Evolutionary conservation across 2,797 vertebrate genomes (phyloP).

Genomic region (Eospalax fontanierii): DNA sequence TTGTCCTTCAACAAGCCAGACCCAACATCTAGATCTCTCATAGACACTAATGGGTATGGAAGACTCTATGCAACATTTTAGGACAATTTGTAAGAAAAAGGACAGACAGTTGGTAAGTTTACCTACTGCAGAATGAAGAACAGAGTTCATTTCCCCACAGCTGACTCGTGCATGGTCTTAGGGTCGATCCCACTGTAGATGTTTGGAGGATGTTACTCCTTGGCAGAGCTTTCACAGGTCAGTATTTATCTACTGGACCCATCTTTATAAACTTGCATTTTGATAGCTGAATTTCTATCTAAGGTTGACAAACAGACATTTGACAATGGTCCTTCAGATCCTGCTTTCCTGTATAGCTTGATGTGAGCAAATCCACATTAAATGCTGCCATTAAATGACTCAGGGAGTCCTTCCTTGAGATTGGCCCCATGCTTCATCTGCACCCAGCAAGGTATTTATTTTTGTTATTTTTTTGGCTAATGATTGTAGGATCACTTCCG

Average conservation of each 20-base stretch:
- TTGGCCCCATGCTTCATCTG: not conserved
- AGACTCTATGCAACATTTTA: conserved; percentile 72
- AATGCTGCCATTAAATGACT: not conserved
- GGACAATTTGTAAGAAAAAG: conserved; percentile 63
- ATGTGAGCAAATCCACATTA: conserved; percentile 27
- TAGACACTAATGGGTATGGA: conserved; percentile 11
- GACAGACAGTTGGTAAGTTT: not conserved
- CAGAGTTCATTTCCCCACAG: conserved; percentile 59
- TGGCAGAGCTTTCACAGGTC: conserved; percentile 76
- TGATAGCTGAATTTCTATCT: conserved; percentile 85
- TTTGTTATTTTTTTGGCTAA: not conserved
- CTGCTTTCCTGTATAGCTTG: conserved; percentile 78
- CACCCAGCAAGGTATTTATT: not conserved
- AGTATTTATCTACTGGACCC: conserved; percentile 85
- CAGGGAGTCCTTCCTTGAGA: not conserved
- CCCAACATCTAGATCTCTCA: conserved; percentile 38
- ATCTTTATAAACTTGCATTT: conserved; percentile 81
- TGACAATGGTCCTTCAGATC: conserved; percentile 84
- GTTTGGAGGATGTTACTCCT: conserved; percentile 73
- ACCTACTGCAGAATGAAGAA: conserved; percentile 44
- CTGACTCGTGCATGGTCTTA: conserved; percentile 65
- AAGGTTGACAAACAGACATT: conserved; percentile 84
- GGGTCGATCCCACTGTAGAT: conserved; percentile 68
- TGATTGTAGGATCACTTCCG: conserved; percentile 18
- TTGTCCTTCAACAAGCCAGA: conserved; percentile 63